Base-by-base conservation (phyloP, 2,888 invertebrate species). In the Acleris laterana region DNA sequence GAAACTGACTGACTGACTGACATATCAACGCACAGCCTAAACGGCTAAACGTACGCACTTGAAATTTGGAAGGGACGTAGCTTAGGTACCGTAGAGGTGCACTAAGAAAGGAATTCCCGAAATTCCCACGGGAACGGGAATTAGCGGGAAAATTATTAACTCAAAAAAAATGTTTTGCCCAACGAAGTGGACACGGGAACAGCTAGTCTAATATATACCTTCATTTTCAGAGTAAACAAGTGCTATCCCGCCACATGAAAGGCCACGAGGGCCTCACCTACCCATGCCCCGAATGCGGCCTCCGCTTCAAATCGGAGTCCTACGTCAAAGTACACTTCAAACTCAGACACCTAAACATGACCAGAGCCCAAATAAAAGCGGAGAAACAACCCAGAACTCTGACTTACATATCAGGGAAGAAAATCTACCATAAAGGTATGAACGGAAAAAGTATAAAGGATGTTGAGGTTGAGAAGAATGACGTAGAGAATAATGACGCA, bases 241-340 rank as follows among this genome's bases (percentile, higher is more conserved):
- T 84, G 0, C 72, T 85, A 1, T 81, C 73, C 4, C 81, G 85
- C 0, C 84, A 85, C 74, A 72, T 77, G 60, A 79, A 79, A 32
- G 74, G 77, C 5, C 85, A 85, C 55, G 73, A 79, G 11, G 74
- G 81, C 48, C 76, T 78, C 62, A 78, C 77, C 62, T 85, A 80
- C 63, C 83, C 85, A 0, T 85, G 85, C 71, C 74, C 71, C 1
- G 82, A 81, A 38, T 85, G 85, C 60, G 84, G 83, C 0, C 51
- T 79, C n/a, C 72, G 77, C 1, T 85, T 85, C 74, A 82, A 81
- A 57, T 81, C 83, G 0, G 79, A 79, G 32, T 79, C 81, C 0
- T 85, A 85, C 69, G 85, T 85, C 3, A 81, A 82, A 17, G 72
- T 84, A 0, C 85, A 85, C 68, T 75, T 78, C 69, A 80, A 85